Evolutionary conservation across 2,113 vertebrate species (phyloP).

Genomic region (Cyphomyrus plagiostoma): DNA sequence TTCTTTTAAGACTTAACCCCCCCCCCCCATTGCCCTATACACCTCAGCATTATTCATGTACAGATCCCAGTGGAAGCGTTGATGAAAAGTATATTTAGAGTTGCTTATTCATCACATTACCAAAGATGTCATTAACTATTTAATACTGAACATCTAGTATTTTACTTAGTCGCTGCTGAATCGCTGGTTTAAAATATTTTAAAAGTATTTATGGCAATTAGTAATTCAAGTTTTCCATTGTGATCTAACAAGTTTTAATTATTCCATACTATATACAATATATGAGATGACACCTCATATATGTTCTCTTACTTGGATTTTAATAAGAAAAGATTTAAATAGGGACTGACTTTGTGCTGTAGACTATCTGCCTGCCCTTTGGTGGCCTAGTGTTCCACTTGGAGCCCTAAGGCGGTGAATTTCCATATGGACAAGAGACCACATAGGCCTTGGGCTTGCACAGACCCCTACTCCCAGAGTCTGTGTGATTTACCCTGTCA

Average conservation of each 20-base stretch:
- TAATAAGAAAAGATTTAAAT: constrained; percentile 42
- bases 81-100: background rate
- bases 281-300: constrained; percentile 18
- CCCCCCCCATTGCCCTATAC: background rate
- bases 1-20: background rate
- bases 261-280: constrained; percentile 21
- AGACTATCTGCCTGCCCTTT: constrained; percentile 21
- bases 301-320: constrained; percentile 30
- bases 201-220: constrained; percentile 3
- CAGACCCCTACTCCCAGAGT: constrained; percentile 37
- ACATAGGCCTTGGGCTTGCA: constrained; percentile 39
- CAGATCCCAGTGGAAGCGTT: background rate
- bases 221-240: background rate
- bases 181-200: constrained; percentile 20
- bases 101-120: background rate
- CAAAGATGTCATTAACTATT: background rate
- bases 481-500: constrained; percentile 44
- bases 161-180: background rate
- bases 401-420: constrained; percentile 18
- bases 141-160: constrained; percentile 2
- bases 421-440: constrained; percentile 28
- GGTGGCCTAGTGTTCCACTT: background rate
- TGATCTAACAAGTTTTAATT: constrained; percentile 21
- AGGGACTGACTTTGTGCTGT: constrained; percentile 37
- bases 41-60: constrained; percentile 4